Evolutionary conservation across 2,888 invertebrate genomes (phyloP).

Genomic region (Pardosa pseudoannulata): DNA sequence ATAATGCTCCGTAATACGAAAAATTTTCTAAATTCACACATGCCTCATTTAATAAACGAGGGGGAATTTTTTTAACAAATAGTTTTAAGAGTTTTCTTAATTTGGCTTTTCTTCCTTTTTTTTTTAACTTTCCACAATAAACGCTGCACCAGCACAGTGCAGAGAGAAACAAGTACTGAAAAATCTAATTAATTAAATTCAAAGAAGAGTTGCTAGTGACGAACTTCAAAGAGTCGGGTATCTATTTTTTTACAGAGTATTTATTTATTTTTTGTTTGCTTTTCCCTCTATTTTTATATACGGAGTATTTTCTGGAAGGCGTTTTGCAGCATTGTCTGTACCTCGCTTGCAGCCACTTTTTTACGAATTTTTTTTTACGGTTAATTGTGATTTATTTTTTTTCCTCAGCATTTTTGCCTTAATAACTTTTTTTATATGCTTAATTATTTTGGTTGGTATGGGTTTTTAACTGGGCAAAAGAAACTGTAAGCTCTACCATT

Average conservation of each 20-base stretch:
- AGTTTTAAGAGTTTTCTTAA: slow-evolving; percentile 41
- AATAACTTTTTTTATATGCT: slow-evolving; percentile 61
- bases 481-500: slow-evolving; percentile 33
- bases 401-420: slow-evolving; percentile 50
- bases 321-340: slow-evolving; percentile 50
- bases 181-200: slow-evolving; percentile 71
- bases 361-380: slow-evolving; percentile 30
- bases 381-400: slow-evolving; percentile 68
- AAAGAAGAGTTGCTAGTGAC: slow-evolving; percentile 54
- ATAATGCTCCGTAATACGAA: slow-evolving; percentile 43
- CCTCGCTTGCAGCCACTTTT: slow-evolving; percentile 5
- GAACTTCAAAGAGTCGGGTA: slow-evolving; percentile 58
- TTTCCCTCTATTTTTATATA: slow-evolving; percentile 41
- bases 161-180: slow-evolving; percentile 58
- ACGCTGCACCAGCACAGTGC: slow-evolving; percentile 3
- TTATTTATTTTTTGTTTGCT: slow-evolving; percentile 20
- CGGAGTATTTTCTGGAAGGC: slow-evolving; percentile 46
- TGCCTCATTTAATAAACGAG: slow-evolving; percentile 58
- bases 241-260: slow-evolving; percentile 6
- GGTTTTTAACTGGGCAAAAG: slow-evolving; percentile 25
- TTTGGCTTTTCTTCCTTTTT: slow-evolving; percentile 40
- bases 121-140: slow-evolving; percentile 11
- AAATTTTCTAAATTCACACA: slow-evolving; percentile 47
- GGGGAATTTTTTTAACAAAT: slow-evolving; percentile 19
- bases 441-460: slow-evolving; percentile 62